phyloP scores from a whole-genome alignment of 1,140 invertebrate species.

The Ditylenchus dipsaci region DNA sequence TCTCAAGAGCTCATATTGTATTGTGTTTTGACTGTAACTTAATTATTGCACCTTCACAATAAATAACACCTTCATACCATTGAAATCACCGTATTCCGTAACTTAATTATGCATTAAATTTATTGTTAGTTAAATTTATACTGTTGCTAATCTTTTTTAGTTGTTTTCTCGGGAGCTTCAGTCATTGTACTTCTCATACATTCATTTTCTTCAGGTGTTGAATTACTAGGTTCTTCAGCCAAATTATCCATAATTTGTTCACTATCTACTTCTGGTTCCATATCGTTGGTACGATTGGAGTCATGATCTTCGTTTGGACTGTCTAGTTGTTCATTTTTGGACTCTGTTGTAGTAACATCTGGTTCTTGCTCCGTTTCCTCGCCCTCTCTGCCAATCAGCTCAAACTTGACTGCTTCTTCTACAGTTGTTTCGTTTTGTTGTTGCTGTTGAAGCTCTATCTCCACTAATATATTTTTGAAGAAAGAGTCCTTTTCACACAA shows the following conservation, averaged over 20 bases:
- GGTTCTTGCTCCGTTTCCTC: not conserved
- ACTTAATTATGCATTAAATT: no score
- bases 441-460: slow-evolving; percentile 2
- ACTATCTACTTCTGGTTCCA: not conserved
- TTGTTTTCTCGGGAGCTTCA: no score
- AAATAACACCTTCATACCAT: no score
- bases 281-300: not conserved
- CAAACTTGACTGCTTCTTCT: not conserved
- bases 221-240: not conserved
- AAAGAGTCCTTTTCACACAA: not conserved
- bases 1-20: no score
- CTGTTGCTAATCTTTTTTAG: no score
- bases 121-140: no score
- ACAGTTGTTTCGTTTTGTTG: not conserved
- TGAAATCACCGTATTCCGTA: no score
- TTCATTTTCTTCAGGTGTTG: not conserved
- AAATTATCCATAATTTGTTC: not conserved
- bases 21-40: no score
- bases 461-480: not conserved
- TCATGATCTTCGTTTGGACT: not conserved
- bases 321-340: not conserved
- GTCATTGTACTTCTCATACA: no score
- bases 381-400: not conserved
- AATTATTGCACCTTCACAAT: no score
- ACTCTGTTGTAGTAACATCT: not conserved